Percentiles rank a stretch among this genome's conserved stretches.
Conservation (phyloP, 2,113 vertebrate species). For the Grammomys dolichurus region DNA sequence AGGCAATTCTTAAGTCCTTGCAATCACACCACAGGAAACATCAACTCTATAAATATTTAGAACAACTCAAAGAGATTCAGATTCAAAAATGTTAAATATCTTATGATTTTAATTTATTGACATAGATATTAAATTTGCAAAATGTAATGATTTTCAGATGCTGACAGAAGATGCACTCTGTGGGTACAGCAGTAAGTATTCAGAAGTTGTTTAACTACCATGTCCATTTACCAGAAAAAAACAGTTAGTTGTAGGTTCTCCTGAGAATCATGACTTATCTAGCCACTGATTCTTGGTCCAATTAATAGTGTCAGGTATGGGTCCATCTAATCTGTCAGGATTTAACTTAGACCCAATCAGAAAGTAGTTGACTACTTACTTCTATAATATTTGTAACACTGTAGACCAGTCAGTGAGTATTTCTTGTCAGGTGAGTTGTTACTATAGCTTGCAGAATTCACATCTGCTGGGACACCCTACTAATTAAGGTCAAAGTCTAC, state of each 20-base stretch:
- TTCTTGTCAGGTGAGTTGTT: neutral
- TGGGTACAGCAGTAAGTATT: no score
- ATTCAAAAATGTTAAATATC: slow-evolving; percentile 46
- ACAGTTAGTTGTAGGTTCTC: neutral
- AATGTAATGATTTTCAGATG: neutral
- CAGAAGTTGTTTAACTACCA: neutral
- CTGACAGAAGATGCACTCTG: neutral
- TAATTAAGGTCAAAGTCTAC: no score
- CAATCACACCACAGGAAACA: neutral
- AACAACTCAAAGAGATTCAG: neutral
- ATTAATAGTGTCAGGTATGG: neutral
- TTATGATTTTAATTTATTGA: neutral
- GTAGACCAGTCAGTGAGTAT: no score
- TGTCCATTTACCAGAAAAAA: neutral
- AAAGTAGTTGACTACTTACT: neutral
- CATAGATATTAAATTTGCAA: neutral
- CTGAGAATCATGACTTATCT: neutral
- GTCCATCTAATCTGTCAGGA: neutral
- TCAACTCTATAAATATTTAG: slow-evolving; percentile 35
- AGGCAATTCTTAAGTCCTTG: neutral
- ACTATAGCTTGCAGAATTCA: neutral
- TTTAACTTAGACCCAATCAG: neutral
- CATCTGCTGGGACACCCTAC: neutral
- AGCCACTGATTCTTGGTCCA: neutral
- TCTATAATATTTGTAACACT: neutral